Evolutionary conservation across 2,113 vertebrate genomes (phyloP).

Genomic region (Electrona antarctica): DNA sequence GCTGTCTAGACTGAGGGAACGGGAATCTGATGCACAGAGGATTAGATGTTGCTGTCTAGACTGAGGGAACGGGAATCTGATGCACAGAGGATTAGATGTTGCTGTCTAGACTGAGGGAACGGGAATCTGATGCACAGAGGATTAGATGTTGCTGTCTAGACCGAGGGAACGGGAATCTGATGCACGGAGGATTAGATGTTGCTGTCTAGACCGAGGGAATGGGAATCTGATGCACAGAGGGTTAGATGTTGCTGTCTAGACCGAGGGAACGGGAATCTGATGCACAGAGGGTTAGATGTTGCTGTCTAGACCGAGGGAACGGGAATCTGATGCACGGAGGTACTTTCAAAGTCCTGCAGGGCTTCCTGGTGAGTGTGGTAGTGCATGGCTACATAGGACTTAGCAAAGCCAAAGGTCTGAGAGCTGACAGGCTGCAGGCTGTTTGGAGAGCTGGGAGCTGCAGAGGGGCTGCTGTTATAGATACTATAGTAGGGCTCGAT

Average conservation of each 20-base stretch:
- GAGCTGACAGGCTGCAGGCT: slow-evolving; percentile 83
- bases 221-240: slow-evolving; percentile 85
- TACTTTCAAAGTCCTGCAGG: slow-evolving; percentile 83
- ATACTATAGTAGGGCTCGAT: slow-evolving; percentile 97
- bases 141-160: no score
- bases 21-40: slow-evolving; percentile 85
- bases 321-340: slow-evolving; percentile 85
- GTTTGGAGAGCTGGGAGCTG: slow-evolving; percentile 81
- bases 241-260: no score
- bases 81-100: no score
- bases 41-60: no score
- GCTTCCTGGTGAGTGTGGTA: slow-evolving; percentile 84
- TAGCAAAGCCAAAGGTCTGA: slow-evolving; percentile 84
- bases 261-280: slow-evolving; percentile 90
- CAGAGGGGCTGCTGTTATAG: slow-evolving; percentile 91
- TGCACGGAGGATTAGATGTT: no score
- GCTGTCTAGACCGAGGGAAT: slow-evolving; percentile 84
- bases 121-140: slow-evolving; percentile 85
- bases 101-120: slow-evolving; percentile 84
- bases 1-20: slow-evolving; percentile 84
- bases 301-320: slow-evolving; percentile 84
- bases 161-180: no score
- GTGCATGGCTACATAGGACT: slow-evolving; percentile 88
- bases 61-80: no score
- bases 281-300: no score